Evolutionary conservation across 2,113 vertebrate genomes (phyloP), one percentile per base, ranked within the genome.

Genomic region (Lepidothrix coronata): DNA sequence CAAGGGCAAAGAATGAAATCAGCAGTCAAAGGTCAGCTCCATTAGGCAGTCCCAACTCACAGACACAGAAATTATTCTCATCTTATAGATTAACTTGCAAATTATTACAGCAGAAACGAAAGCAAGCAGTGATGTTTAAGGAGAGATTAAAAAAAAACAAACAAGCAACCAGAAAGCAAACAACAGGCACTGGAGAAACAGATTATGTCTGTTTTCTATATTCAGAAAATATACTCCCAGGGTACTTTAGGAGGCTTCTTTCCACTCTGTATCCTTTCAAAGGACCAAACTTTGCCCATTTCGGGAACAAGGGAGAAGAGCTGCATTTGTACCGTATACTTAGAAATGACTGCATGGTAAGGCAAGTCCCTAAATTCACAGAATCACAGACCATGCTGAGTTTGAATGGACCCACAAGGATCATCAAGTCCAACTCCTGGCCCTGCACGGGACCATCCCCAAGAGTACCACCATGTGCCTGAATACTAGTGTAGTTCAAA

Each of bases 1-100:
- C 91, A 96, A 85, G 33, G 88, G 67, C 57, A 91, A 95, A 90
- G 74, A 91, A 89, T 83, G 25, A 73, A 76, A 90, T 93, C 67
- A 76, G 67, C 8, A 83, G 58, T 73, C 81, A 95, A 62, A 94
- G 81, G 81, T 91, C 94, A 93, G 70, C 24, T 74, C 35, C n/a
- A 11, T 24, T 51, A 76, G 58, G 88, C 51, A 79, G 49, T 76
- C 35, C 37, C 71, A 83, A 59, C 14, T 41, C 58, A 82, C 0
- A 2, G 25, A 31, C 48, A 79, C 3, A 94, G 66, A 78, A 90
- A 80, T 35, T 24, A 92, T 49, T 63, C 31, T 49, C 71, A 46
- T 65, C 85, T 65, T 37, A 58, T 11, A 73, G 44, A 68, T 90
- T 62, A 80, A 70, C 33, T 93, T 80, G 59, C 18, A 55, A 85